A percentile compares a stretch with the other conserved stretches of the same genome.
Conservation (phyloP, 2,888 invertebrate species). For the Pandemis cinnamomeana region DNA sequence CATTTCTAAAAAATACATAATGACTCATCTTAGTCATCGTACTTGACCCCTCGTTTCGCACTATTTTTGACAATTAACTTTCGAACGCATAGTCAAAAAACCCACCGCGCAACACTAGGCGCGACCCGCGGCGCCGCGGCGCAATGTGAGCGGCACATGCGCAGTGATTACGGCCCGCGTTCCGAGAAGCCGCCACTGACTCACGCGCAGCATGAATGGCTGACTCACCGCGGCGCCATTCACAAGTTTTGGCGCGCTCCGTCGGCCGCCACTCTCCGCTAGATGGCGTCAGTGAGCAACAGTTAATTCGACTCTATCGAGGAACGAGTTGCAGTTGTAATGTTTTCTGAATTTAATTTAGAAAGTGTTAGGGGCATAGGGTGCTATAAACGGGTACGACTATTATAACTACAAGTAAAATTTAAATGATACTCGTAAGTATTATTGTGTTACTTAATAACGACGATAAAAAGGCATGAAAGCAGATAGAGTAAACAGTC, state of each 20-base stretch:
- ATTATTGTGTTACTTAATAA: too few species aligned
- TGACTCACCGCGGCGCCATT: constrained; percentile 72
- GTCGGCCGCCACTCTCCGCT: constrained; percentile 33
- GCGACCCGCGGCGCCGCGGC: background rate
- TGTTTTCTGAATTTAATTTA: background rate
- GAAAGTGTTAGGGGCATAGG: too few species aligned
- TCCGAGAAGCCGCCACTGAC: constrained; percentile 39
- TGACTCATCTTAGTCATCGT: background rate
- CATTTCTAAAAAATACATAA: background rate
- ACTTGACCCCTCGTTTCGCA: background rate
- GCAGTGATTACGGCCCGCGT: constrained; percentile 19
- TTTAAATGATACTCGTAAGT: too few species aligned
- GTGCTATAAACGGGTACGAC: too few species aligned
- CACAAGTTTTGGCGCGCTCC: constrained; percentile 70
- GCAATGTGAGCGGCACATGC: constrained; percentile 19
- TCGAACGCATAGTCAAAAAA: background rate
- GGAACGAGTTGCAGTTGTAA: background rate
- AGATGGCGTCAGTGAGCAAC: constrained; percentile 58
- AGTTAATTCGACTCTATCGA: background rate
- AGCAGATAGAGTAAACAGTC: too few species aligned
- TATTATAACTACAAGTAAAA: too few species aligned
- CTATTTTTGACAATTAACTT: constrained; percentile 3
- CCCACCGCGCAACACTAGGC: background rate
- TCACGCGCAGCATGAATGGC: constrained; percentile 42
- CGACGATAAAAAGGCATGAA: too few species aligned